These are phyloP conservation scores for Hydrozoanthus gracilis DNA, from an alignment of 92 coral and sea anemone genomes.

Conservation along the genomic window DNA sequence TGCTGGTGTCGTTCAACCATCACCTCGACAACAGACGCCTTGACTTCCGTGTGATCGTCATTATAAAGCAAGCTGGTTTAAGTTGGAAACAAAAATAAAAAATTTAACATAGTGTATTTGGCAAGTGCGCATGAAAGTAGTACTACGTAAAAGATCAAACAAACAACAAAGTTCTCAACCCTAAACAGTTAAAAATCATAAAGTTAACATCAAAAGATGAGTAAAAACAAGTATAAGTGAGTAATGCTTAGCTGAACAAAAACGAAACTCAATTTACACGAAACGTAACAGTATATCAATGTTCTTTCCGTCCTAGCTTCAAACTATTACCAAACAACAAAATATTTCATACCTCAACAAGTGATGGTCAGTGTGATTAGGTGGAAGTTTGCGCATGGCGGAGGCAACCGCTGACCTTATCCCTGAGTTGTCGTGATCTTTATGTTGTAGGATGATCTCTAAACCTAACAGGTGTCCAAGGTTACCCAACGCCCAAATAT, in stretches of 20 bases:
- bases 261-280: too few species aligned
- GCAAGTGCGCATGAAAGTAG: too few species aligned
- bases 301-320: background rate
- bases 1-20: constrained; percentile 81
- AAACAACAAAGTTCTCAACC: too few species aligned
- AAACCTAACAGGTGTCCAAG: constrained; percentile 87
- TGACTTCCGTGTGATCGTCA: constrained; percentile 86
- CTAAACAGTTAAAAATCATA: too few species aligned
- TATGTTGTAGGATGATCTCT: constrained; percentile 67
- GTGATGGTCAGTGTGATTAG: constrained; percentile 73
- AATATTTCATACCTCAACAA: constrained; percentile 36
- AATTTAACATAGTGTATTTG: too few species aligned
- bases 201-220: too few species aligned
- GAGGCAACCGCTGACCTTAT: constrained; percentile 88
- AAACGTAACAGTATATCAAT: too few species aligned
- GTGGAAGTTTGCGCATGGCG: constrained; percentile 86
- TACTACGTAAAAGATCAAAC: too few species aligned
- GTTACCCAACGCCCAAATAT: constrained; percentile 96
- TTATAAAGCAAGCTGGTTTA: constrained; percentile 31
- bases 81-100: too few species aligned
- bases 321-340: too few species aligned
- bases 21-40: constrained; percentile 86
- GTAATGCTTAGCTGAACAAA: too few species aligned
- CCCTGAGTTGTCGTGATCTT: constrained; percentile 90
- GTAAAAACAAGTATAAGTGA: too few species aligned